These are phyloP conservation scores for Crocuta crocuta DNA, from an alignment of 2,113 vertebrate species.

Conservation along the genomic window DNA sequence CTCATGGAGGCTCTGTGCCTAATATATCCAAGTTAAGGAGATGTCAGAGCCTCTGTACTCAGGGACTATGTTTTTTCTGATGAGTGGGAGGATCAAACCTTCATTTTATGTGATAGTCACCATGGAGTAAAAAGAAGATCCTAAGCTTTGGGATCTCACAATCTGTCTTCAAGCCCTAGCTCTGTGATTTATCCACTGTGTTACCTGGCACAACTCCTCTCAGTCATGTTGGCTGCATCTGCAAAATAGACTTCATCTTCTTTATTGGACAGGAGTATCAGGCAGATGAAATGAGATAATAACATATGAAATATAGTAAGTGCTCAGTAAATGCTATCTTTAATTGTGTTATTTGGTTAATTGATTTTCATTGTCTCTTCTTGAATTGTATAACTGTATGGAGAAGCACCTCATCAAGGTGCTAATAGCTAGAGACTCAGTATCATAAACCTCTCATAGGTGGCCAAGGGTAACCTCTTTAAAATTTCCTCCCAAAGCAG, in stretches of 20 bases:
- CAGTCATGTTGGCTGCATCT: background rate
- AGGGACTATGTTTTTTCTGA: background rate
- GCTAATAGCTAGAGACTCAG: background rate
- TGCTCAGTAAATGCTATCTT: background rate
- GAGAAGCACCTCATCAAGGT: background rate
- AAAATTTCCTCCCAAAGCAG: background rate
- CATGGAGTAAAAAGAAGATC: background rate
- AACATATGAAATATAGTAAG: background rate
- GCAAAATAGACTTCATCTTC: background rate
- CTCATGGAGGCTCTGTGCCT: background rate
- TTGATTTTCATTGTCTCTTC: constrained; percentile 1
- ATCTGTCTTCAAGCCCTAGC: background rate
- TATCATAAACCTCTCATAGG: background rate
- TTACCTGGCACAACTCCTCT: background rate
- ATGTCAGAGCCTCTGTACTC: background rate
- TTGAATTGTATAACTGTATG: background rate
- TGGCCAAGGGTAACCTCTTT: background rate
- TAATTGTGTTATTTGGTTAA: background rate
- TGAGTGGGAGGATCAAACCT: background rate
- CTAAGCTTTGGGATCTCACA: background rate
- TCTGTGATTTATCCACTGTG: background rate
- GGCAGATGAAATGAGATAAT: background rate
- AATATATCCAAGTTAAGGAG: background rate
- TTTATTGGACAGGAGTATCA: background rate
- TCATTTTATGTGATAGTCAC: background rate